Evolutionary conservation across 2,797 vertebrate species (phyloP).

Genomic region (Hyperoplus lanceolatus): DNA sequence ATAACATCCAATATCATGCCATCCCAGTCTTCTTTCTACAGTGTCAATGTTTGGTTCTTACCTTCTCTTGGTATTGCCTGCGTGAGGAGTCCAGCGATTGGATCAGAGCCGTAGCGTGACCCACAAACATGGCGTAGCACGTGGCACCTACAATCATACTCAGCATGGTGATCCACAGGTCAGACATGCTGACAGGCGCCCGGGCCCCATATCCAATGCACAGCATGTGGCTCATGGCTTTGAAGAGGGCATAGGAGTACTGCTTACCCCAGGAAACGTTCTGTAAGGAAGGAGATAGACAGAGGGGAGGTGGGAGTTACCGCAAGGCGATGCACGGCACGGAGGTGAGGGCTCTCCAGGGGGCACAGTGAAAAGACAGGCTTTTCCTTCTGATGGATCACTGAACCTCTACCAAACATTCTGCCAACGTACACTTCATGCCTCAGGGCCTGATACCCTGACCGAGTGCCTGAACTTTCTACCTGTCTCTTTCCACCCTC

Average conservation of each 20-base stretch:
- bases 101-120: slow-evolving; percentile 96
- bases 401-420: slow-evolving; percentile 63
- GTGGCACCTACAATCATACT: slow-evolving; percentile 99
- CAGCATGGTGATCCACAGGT: slow-evolving; percentile 99
- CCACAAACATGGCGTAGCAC: slow-evolving; percentile 99
- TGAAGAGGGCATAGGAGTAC: slow-evolving; percentile 98
- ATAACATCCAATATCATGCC: neutral
- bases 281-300: slow-evolving; percentile 79
- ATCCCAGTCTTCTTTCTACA: neutral
- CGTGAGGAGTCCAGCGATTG: slow-evolving; percentile 97
- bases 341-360: slow-evolving; percentile 54
- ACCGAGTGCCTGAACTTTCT: slow-evolving; percentile 56
- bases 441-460: slow-evolving; percentile 60
- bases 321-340: slow-evolving; percentile 53
- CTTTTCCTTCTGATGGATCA: slow-evolving; percentile 72
- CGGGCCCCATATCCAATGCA: slow-evolving; percentile 97
- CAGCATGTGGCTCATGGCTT: slow-evolving; percentile 99
- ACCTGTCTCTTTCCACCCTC: slow-evolving; percentile 16
- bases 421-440: slow-evolving; percentile 66
- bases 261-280: slow-evolving; percentile 99
- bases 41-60: slow-evolving; percentile 70
- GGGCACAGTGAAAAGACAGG: slow-evolving; percentile 52
- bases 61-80: slow-evolving; percentile 98
- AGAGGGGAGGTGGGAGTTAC: slow-evolving; percentile 68
- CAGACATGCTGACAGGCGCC: slow-evolving; percentile 97